Base-by-base conservation (phyloP, 37 sponge, comb jelly and placozoan genomes). In the Aplysina aerophoba region DNA sequence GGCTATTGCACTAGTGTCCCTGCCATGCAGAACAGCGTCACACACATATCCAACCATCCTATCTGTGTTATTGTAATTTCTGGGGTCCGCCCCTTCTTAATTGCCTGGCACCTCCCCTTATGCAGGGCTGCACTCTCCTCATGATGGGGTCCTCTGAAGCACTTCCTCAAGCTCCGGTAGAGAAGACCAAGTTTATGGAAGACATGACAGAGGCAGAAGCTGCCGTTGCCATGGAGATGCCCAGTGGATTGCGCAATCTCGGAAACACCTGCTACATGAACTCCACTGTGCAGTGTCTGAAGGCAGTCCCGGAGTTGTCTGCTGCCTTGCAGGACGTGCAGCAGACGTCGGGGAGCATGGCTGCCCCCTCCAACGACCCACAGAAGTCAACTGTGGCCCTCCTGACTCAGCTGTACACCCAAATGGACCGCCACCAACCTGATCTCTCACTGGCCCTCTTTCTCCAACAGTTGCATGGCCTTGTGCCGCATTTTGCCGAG, bases 221-320 rank as follows among this genome's bases (percentile, higher is more conserved):
- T n/a, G 92, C 94, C 20, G 71, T 89, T 57, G 94, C 92, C 4
- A 91, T 95, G 56, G 90, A 79, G 24, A 60, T 95, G 78, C 99
- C 99, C 0, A 81, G 81, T 58, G 99, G 99, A 0, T 72, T 99
- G 61, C 80, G 82, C 61, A 99, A 99, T 80, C 89, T 99, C 81
- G 99, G 99, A 15, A 99, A 99, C 87, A 99, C 99, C 22, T 99
- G 99, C 71, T 99, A 99, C 85, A 91, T 99, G 97, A 97, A 97
- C 25, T 91, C 99, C 27, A 97, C 97, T 30, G 74, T 99, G 21
- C 99, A 99, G 84, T 99, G 99, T 71, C 91, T 99, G 61, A 91
- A 85, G 66, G 87, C 90, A 34, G 91, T 99, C 33, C 97, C 99
- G 0, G 99, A 99, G 87, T 91, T 99, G 35, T 84, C 80, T 57